phyloP scores from a whole-genome alignment of 2,113 vertebrate genomes.

The Mormyrus lacerda region DNA sequence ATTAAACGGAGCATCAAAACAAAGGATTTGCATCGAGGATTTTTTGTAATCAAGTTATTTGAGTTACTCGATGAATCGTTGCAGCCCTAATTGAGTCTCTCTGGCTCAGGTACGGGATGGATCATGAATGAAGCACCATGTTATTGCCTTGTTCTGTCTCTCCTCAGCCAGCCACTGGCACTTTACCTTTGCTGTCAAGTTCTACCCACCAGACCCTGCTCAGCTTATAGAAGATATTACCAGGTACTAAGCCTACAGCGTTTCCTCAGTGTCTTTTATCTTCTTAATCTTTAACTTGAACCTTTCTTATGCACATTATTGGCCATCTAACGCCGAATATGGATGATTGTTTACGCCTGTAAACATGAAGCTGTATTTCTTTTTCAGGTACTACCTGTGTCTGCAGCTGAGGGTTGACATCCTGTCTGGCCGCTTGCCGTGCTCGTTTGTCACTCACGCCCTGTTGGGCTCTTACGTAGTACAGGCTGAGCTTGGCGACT shows the following conservation, averaged over 20 bases:
- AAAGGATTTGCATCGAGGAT: too few species aligned
- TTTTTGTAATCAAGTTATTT: too few species aligned
- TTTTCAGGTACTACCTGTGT: conserved; percentile 92
- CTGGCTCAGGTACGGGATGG: background rate
- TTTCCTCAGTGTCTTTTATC: conserved; percentile 30
- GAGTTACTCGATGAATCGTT: too few species aligned
- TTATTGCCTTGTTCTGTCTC: conserved; percentile 30
- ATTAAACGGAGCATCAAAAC: too few species aligned
- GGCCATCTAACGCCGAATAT: background rate
- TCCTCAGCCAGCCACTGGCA: conserved; percentile 78
- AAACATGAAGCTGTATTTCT: background rate
- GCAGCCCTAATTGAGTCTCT: background rate
- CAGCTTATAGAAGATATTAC: conserved; percentile 97
- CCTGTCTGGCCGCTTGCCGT: conserved; percentile 89
- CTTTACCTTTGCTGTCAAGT: conserved; percentile 91
- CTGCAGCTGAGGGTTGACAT: conserved; percentile 96
- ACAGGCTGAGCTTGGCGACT: conserved; percentile 91
- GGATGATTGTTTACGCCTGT: background rate
- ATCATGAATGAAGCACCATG: conserved; percentile 7
- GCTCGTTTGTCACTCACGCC: conserved; percentile 94
- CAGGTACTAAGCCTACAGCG: conserved; percentile 61
- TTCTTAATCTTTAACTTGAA: conserved; percentile 9
- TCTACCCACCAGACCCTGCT: conserved; percentile 94
- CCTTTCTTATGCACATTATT: background rate
- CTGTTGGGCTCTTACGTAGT: conserved; percentile 90